Conservation (phyloP, 1,140 invertebrate species). For the Zaprionus nigranus region DNA sequence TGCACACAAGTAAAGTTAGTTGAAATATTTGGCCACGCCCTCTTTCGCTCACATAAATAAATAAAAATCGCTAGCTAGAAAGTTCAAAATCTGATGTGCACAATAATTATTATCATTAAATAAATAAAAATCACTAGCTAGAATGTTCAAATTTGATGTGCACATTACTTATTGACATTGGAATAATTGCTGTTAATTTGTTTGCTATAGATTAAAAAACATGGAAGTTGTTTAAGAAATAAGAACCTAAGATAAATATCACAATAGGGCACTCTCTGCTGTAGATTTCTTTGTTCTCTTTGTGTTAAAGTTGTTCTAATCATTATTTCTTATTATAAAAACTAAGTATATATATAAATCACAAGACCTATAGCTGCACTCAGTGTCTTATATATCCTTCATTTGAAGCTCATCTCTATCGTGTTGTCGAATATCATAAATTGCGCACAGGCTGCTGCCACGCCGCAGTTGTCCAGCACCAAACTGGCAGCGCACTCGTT, state of each 20-base stretch:
- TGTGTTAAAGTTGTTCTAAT: too few relatives aligned
- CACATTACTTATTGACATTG: neutral
- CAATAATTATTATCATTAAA: neutral
- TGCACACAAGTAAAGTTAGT: neutral
- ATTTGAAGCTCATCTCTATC: conserved; percentile 21
- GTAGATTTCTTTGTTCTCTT: too few relatives aligned
- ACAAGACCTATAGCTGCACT: neutral
- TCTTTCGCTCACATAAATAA: neutral
- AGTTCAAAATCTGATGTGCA: neutral
- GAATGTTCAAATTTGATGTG: neutral
- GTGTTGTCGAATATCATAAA: conserved; percentile 44
- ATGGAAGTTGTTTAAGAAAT: neutral
- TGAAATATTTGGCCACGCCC: neutral
- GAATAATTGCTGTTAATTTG: neutral
- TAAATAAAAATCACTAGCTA: neutral
- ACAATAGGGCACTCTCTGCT: too few relatives aligned
- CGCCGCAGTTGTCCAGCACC: conserved; percentile 46
- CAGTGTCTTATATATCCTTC: too few relatives aligned
- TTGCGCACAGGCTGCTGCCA: conserved; percentile 51
- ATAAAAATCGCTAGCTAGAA: neutral
- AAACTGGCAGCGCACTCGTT: conserved; percentile 43
- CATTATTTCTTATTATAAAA: too few relatives aligned
- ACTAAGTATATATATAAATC: neutral
- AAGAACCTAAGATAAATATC: neutral
- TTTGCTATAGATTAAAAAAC: neutral